Conservation (phyloP, 2,888 invertebrate genomes). For the Malachius bipustulatus region DNA sequence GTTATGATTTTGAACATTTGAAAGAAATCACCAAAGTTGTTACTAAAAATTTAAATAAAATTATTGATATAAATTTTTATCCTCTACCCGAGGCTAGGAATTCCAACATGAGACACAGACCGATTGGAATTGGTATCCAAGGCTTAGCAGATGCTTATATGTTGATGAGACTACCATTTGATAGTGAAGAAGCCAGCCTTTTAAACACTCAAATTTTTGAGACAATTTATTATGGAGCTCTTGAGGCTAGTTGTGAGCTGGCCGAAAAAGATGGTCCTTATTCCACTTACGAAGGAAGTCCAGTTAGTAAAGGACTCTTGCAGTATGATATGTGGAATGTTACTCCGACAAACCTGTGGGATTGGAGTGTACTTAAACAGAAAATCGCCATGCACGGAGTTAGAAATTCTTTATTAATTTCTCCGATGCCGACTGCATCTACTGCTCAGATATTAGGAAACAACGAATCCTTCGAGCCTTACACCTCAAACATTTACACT, state of each 20-base stretch:
- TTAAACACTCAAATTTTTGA: constrained; percentile 95
- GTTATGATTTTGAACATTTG: constrained; percentile 78
- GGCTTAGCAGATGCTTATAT: constrained; percentile 96
- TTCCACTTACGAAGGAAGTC: constrained; percentile 82
- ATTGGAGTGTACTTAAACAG: constrained; percentile 74
- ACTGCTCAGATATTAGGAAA: constrained; percentile 99
- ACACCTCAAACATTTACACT: constrained; percentile 94
- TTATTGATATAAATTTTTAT: constrained; percentile 94
- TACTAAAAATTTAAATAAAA: constrained; percentile 87
- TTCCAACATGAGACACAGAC: constrained; percentile 80
- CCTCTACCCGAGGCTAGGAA: constrained; percentile 78
- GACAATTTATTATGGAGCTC: constrained; percentile 92
- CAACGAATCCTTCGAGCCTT: constrained; percentile 96
- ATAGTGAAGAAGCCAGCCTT: constrained; percentile 70
- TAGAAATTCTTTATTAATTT: constrained; percentile 77
- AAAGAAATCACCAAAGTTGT: constrained; percentile 79
- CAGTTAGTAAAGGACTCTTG: constrained; percentile 88
- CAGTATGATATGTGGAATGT: constrained; percentile 98
- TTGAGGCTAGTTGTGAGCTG: constrained; percentile 91
- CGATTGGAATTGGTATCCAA: constrained; percentile 91
- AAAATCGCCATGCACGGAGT: constrained; percentile 83
- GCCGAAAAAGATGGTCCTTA: constrained; percentile 78
- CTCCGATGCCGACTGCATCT: constrained; percentile 98
- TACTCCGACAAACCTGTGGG: constrained; percentile 73
- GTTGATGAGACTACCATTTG: constrained; percentile 85